phyloP scores from a whole-genome alignment of 2,797 vertebrate species.

The Crocidura indochinensis region DNA sequence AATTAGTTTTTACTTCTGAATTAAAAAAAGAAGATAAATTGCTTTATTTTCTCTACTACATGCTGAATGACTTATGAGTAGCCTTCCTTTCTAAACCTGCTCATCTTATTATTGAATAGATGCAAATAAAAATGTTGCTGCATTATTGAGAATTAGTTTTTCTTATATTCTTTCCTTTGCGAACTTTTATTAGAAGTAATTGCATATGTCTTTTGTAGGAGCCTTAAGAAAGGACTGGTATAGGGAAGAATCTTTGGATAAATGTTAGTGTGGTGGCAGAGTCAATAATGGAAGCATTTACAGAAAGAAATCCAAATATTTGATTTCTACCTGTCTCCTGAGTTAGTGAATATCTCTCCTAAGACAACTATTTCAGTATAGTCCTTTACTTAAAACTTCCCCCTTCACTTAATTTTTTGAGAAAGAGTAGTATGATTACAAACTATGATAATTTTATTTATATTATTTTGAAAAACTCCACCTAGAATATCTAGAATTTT shows the following conservation, averaged over 20 bases:
- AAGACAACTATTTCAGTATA: background rate
- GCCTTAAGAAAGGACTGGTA: background rate
- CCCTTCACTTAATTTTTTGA: background rate
- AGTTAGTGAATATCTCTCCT: background rate
- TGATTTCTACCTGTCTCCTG: background rate
- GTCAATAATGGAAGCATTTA: background rate
- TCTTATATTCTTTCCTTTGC: slow-evolving; percentile 35
- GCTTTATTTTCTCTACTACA: slow-evolving; percentile 50
- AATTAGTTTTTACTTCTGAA: slow-evolving; percentile 27
- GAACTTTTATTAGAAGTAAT: slow-evolving; percentile 20
- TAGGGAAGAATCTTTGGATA: background rate
- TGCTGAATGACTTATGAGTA: slow-evolving; percentile 64
- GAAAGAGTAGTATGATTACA: background rate
- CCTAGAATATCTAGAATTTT: background rate
- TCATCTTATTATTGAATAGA: background rate
- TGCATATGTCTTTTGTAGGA: background rate
- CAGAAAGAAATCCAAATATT: background rate
- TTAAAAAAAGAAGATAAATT: slow-evolving; percentile 60
- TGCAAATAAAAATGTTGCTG: slow-evolving; percentile 59
- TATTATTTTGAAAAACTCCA: slow-evolving; percentile 24
- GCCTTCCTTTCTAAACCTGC: slow-evolving; percentile 46
- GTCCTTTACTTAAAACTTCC: background rate
- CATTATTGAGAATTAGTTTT: slow-evolving; percentile 14
- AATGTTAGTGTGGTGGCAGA: background rate
- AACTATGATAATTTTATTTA: too few species aligned